A percentile compares a stretch with the other conserved stretches of the same genome.
Conservation (phyloP, 64 coral and sea anemone species). For the Orbicella faveolata region DNA sequence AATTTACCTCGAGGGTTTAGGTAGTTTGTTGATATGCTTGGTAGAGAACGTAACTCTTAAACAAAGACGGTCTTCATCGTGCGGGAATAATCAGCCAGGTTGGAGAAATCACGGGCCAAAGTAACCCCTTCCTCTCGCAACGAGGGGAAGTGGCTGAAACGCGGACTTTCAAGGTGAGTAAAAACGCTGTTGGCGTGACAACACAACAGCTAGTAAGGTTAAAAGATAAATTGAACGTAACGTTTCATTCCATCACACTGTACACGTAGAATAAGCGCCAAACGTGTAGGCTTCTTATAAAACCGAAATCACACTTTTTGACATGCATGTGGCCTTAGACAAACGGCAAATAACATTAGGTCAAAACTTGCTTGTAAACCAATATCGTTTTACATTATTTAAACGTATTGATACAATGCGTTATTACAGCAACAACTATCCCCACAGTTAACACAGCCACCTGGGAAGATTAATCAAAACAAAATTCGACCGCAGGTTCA, state of each 20-base stretch:
- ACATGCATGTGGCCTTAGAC: too few relatives aligned
- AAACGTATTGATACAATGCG: too few relatives aligned
- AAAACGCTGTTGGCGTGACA: background rate
- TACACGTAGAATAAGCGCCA: too few relatives aligned
- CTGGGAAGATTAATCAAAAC: background rate
- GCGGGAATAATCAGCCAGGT: constrained; percentile 15
- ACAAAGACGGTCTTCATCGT: background rate
- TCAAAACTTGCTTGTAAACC: too few relatives aligned
- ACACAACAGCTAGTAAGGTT: background rate
- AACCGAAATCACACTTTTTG: too few relatives aligned
- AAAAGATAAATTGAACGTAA: too few relatives aligned
- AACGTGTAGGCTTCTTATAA: too few relatives aligned
- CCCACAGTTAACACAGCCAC: background rate
- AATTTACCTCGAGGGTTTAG: background rate
- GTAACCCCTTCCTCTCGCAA: constrained; percentile 24
- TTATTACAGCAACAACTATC: background rate
- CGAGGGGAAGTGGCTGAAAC: constrained; percentile 49
- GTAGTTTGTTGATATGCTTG: background rate
- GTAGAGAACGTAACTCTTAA: background rate
- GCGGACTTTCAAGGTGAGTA: constrained; percentile 55
- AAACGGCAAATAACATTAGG: too few relatives aligned
- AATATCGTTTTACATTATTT: too few relatives aligned
- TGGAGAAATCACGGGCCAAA: constrained; percentile 38
- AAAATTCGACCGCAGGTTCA: background rate
- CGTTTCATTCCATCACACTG: too few relatives aligned